Percentiles rank a stretch among this genome's conserved stretches.
These are phyloP conservation scores for Podotricha telesiphe DNA, from an alignment of 2,888 invertebrate species.

Conservation along the genomic window DNA sequence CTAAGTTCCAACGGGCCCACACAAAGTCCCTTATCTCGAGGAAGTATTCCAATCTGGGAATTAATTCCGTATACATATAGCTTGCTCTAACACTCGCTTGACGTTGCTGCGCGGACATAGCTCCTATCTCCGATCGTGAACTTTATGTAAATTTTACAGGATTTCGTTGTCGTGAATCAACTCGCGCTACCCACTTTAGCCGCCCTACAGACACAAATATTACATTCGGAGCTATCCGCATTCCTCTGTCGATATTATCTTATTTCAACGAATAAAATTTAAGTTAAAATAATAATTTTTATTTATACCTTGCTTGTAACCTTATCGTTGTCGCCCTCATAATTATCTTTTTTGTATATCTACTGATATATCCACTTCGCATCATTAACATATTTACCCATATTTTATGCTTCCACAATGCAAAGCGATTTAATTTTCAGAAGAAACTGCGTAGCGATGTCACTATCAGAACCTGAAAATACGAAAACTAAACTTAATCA, in stretches of 20 bases:
- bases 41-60: slow-evolving; percentile 86
- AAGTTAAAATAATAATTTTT: slow-evolving; percentile 60
- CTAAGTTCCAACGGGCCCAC: slow-evolving; percentile 89
- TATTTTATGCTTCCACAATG: slow-evolving; percentile 40
- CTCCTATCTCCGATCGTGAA: slow-evolving; percentile 69
- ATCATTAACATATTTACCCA: not conserved
- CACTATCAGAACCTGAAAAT: slow-evolving; percentile 15
- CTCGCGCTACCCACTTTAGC: slow-evolving; percentile 46
- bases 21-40: slow-evolving; percentile 89
- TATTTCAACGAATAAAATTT: slow-evolving; percentile 74
- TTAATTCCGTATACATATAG: slow-evolving; percentile 79
- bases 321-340: too few species aligned
- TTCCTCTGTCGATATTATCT: slow-evolving; percentile 71
- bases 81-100: slow-evolving; percentile 79
- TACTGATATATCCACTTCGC: too few species aligned
- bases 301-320: slow-evolving; percentile 65
- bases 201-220: slow-evolving; percentile 48
- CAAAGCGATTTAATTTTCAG: slow-evolving; percentile 49
- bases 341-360: too few species aligned
- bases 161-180: slow-evolving; percentile 73
- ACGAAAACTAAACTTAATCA: not conserved
- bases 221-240: slow-evolving; percentile 72
- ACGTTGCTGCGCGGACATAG: slow-evolving; percentile 70
- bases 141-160: slow-evolving; percentile 79
- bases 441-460: slow-evolving; percentile 51